These are phyloP conservation scores for Orthosia cruda DNA, from an alignment of 2,888 invertebrate genomes.

Conservation along the genomic window DNA sequence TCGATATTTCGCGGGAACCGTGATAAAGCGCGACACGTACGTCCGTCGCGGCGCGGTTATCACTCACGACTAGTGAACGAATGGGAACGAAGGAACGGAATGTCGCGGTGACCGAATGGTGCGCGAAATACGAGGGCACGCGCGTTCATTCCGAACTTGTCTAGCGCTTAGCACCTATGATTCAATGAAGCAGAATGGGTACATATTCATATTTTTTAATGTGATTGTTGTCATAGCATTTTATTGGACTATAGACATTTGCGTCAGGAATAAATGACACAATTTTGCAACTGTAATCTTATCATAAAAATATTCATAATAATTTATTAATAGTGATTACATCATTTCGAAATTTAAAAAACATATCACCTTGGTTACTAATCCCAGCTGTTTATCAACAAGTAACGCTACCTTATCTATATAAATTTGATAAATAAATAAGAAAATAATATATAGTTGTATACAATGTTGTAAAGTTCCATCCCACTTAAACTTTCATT, in stretches of 20 bases:
- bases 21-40: slow-evolving; percentile 70
- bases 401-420: slow-evolving; percentile 16
- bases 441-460: background rate
- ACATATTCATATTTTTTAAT: slow-evolving; percentile 27
- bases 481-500: slow-evolving; percentile 32
- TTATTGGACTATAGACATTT: slow-evolving; percentile 12
- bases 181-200: slow-evolving; percentile 52
- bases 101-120: slow-evolving; percentile 76
- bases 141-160: slow-evolving; percentile 62
- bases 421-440: slow-evolving; percentile 18
- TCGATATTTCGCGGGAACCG: slow-evolving; percentile 82
- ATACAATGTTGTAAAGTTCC: background rate
- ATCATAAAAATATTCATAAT: slow-evolving; percentile 31
- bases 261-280: slow-evolving; percentile 20
- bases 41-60: slow-evolving; percentile 80
- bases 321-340: slow-evolving; percentile 20
- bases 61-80: slow-evolving; percentile 86
- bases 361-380: slow-evolving; percentile 20
- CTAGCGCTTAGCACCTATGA: slow-evolving; percentile 38
- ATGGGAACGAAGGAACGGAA: slow-evolving; percentile 74
- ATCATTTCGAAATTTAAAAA: slow-evolving; percentile 10
- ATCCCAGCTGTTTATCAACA: slow-evolving; percentile 32
- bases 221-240: slow-evolving; percentile 26
- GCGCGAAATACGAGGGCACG: slow-evolving; percentile 70
- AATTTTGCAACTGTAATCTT: slow-evolving; percentile 34